These are phyloP conservation scores for Rhizomys pruinosus DNA, from an alignment of 2,113 vertebrate species.

Conservation along the genomic window DNA sequence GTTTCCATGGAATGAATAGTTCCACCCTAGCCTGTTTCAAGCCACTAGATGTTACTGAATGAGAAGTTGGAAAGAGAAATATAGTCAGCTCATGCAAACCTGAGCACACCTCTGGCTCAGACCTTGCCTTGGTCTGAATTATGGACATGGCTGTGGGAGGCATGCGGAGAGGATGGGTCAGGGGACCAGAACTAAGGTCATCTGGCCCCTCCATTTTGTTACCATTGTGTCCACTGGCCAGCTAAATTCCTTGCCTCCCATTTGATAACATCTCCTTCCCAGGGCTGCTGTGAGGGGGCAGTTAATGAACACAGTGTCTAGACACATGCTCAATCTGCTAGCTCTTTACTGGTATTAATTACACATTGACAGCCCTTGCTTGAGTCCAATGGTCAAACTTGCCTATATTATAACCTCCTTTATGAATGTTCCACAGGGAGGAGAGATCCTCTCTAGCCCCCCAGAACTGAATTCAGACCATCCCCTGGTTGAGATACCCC, in stretches of 20 bases:
- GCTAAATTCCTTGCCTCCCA: background rate
- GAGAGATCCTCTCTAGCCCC: background rate
- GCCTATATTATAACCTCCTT: background rate
- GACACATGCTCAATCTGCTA: background rate
- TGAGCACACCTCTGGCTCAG: background rate
- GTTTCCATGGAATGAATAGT: background rate
- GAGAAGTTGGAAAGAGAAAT: background rate
- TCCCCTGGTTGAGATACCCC: background rate
- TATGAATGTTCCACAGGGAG: background rate
- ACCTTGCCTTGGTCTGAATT: background rate
- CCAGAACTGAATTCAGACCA: constrained; percentile 38
- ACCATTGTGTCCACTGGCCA: background rate
- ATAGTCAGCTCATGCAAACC: background rate
- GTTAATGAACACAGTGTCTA: background rate
- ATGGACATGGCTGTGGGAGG: background rate
- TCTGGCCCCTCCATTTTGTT: background rate
- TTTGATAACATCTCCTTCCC: background rate
- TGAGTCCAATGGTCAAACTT: background rate
- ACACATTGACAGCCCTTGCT: background rate
- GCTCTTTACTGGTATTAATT: background rate
- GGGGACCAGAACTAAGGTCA: background rate
- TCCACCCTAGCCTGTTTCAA: background rate
- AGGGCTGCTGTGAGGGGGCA: background rate
- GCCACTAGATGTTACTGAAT: background rate
- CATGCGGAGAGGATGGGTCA: background rate